Evolutionary conservation across 2,113 vertebrate genomes (phyloP), one percentile per base, ranked within the genome.

Genomic region (Podarcis muralis): DNA sequence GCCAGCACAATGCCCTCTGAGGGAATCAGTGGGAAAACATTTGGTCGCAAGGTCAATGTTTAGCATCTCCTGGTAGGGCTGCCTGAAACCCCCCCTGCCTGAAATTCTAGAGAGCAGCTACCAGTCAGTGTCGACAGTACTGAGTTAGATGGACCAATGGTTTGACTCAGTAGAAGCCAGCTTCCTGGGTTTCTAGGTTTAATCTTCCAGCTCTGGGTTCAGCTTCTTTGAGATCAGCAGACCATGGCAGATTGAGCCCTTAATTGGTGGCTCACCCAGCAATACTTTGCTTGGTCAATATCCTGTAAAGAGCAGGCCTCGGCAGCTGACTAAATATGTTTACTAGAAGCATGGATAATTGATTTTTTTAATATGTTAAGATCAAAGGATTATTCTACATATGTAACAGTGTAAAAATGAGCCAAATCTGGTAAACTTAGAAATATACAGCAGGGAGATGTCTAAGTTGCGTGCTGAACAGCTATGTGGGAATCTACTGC

Each of bases 401-500:
- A 91, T 93, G 82, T 20, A 35, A 22, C 79, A 78, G 1, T 84
- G 62, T 77, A 87, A 89, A 86, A 91, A 91, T 30, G 48, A 92
- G 89, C 90, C 85, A 93, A 87, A 82, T 75, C 90, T 89, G 92
- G 68, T 85, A 93, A 92, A 86, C 3, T 90, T 96, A 83, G 90
- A 93, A 84, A 93, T 57, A 87, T 65, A 94, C 87, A 94, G 88
- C 95, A 88, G 92, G 92, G 92, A 94, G 94, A 96, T 87, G 91
- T 94, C 95, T 95, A 96, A 96, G 95, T 96, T 96, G 93, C 93
- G 90, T 96, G 95, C 94, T 95, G 96, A 97, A 97, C 94, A 96
- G 95, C 95, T 95, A 95, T 92, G 95, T 96, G 95, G 96, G 96
- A 96, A 97, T 96, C 94, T 97, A 95, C 95, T 95, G 95, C 93